These are phyloP conservation scores for Diaprepes abbreviatus DNA, from an alignment of 2,888 invertebrate genomes.

Conservation along the genomic window DNA sequence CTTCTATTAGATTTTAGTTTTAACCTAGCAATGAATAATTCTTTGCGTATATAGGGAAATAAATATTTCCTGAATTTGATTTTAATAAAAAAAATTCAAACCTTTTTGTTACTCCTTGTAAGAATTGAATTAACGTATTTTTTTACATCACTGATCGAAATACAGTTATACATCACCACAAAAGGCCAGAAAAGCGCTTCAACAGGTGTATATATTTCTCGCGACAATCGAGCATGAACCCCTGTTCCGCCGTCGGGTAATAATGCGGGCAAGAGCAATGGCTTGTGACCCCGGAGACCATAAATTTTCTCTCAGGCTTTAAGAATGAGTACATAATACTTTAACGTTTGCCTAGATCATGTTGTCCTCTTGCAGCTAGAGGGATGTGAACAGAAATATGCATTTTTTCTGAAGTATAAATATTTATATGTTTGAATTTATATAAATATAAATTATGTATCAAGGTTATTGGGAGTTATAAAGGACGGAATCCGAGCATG, in stretches of 20 bases:
- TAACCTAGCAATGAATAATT: too few species aligned
- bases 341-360: slow-evolving; percentile 10
- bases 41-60: too few species aligned
- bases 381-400: slow-evolving; percentile 5
- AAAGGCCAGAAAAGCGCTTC: slow-evolving; percentile 57
- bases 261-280: slow-evolving; percentile 69
- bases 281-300: slow-evolving; percentile 68
- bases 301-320: slow-evolving; percentile 65
- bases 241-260: slow-evolving; percentile 63
- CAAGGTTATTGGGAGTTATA: too few species aligned
- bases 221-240: slow-evolving; percentile 67
- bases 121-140: too few species aligned
- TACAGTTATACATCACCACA: slow-evolving; percentile 2
- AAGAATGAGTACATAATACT: slow-evolving; percentile 18
- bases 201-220: slow-evolving; percentile 69
- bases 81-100: too few species aligned
- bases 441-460: too few species aligned
- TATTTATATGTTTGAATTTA: too few species aligned
- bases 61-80: too few species aligned
- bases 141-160: not conserved
- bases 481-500: too few species aligned
- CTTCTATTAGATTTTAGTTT: too few species aligned
- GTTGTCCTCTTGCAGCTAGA: not conserved
- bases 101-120: too few species aligned
- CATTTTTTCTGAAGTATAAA: too few species aligned